These are phyloP conservation scores for Ochropacha duplaris DNA, from an alignment of 2,888 invertebrate genomes.

Conservation along the genomic window DNA sequence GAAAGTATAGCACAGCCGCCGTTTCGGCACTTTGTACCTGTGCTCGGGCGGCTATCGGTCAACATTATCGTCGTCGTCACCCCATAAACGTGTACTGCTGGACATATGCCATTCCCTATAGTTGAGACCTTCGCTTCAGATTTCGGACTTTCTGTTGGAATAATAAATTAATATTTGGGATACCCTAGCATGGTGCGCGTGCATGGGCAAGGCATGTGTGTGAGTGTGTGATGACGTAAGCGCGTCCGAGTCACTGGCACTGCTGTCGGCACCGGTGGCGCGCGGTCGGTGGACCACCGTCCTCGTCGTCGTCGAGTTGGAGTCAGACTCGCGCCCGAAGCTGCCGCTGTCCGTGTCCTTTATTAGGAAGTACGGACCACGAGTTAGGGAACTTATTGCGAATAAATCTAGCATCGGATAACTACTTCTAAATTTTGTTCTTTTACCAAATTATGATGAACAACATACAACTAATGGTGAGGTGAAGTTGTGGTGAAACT, in stretches of 20 bases:
- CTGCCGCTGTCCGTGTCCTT: constrained; percentile 82
- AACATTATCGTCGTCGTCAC: too few species aligned
- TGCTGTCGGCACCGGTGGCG: constrained; percentile 59
- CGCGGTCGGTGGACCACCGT: constrained; percentile 85
- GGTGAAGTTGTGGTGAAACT: too few species aligned
- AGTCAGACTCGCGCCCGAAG: constrained; percentile 90
- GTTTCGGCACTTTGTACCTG: too few species aligned
- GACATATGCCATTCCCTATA: too few species aligned
- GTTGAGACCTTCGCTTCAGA: too few species aligned
- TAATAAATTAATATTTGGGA: background rate
- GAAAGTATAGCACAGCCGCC: too few species aligned
- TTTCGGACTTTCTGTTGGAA: background rate
- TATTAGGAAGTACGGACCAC: background rate
- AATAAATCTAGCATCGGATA: background rate
- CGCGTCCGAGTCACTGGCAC: constrained; percentile 81
- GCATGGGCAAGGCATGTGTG: constrained; percentile 19
- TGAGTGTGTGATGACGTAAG: constrained; percentile 74
- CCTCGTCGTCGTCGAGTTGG: constrained; percentile 88
- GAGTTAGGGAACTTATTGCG: background rate
- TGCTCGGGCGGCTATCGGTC: too few species aligned
- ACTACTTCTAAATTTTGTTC: too few species aligned
- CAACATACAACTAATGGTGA: too few species aligned
- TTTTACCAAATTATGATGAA: too few species aligned
- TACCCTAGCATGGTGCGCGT: background rate
- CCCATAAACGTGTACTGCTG: too few species aligned